Evolutionary conservation across 2,113 vertebrate genomes (phyloP), one percentile per base, ranked within the genome.

Genomic region (Callocephalon fimbriatum): DNA sequence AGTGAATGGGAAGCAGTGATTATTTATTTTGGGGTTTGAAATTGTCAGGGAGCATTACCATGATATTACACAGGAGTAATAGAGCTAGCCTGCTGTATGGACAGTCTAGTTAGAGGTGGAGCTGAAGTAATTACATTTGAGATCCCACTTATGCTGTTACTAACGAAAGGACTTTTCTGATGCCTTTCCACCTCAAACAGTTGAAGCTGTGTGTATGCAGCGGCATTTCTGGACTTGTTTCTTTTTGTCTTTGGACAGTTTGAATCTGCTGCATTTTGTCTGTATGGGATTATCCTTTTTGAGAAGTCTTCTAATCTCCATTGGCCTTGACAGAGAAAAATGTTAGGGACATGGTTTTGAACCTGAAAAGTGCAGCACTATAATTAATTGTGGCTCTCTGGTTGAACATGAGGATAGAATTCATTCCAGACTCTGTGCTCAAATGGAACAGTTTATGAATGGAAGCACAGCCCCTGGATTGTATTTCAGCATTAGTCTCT

Each of bases 391-490:
- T 91, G 48, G 63, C 56, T 70, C 82, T 78, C 86, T 37, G 9
- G 53, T 85, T 93, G 88, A 95, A 96, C 70, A 71, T 50, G 79
- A 91, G 72, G 58, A 90, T 96, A 66, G 84, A 92, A 96, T 93
- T 98, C 48, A 75, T 95, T 96, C 91, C 95, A 90, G 95, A 86
- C 77, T 14, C 42, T 53, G 5, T 47, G 35, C 84, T 96, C 47
- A 3, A 89, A 85, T 91, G 92, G 72, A 93, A 89, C 51, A 80
- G 74, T 93, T 95, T 95, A 77, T 97, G 91, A 95, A 93, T 93
- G 86, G 61, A 93, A 95, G 62, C 68, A 90, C 45, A 84, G 59
- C 16, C 85, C 32, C 62, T 66, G 93, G 90, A 88, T 90, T 95
- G 56, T 94, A 71, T 97, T 97, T 96, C 93, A 93, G 56, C 31